Conservation (phyloP, 2,113 vertebrate species). For the Pelvicachromis taeniatus region DNA sequence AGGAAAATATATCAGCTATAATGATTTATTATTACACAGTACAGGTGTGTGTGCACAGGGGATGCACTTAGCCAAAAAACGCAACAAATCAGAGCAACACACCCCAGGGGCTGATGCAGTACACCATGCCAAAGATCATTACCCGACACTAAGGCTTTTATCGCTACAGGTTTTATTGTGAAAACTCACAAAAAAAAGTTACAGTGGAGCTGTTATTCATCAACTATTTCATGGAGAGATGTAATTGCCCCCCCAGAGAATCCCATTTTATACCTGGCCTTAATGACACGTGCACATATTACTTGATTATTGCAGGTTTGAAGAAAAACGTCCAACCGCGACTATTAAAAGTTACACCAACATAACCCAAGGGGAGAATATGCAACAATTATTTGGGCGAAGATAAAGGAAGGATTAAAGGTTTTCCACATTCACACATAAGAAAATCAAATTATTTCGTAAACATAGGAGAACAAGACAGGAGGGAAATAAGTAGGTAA, state of each 20-base stretch:
- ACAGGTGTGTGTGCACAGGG: background rate
- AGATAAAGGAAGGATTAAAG: background rate
- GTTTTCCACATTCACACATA: background rate
- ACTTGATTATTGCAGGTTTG: background rate
- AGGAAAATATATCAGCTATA: background rate
- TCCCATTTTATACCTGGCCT: background rate
- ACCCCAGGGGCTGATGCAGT: background rate
- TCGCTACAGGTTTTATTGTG: background rate
- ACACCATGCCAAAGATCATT: background rate
- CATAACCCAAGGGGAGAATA: background rate
- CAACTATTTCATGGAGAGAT: background rate
- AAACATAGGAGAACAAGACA: background rate
- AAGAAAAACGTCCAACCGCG: background rate
- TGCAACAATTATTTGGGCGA: background rate
- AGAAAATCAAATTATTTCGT: background rate
- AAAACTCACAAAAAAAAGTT: accelerated
- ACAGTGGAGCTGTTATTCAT: background rate
- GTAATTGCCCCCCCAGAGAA: background rate
- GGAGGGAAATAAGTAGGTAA: background rate
- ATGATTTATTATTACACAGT: background rate
- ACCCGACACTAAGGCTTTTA: background rate
- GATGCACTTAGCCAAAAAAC: background rate
- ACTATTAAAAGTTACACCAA: background rate
- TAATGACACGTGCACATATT: background rate
- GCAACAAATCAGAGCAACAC: background rate